These are phyloP conservation scores for Drosophila nannoptera DNA, from an alignment of 1,140 invertebrate genomes.

Conservation along the genomic window DNA sequence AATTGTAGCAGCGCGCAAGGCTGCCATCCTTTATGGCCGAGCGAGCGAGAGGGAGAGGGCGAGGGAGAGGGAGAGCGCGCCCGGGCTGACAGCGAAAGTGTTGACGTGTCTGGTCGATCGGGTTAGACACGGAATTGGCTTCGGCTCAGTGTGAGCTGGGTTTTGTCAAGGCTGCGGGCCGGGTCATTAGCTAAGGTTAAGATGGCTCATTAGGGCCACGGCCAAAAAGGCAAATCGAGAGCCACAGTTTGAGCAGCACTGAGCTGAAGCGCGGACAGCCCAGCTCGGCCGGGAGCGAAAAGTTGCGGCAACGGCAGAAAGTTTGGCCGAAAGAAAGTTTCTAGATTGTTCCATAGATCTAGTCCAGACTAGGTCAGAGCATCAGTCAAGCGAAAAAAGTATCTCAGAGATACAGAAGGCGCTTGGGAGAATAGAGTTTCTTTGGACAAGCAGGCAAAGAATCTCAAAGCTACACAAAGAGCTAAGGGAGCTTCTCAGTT, in stretches of 20 bases:
- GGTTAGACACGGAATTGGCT: conserved; percentile 20
- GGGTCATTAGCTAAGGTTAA: conserved; percentile 72
- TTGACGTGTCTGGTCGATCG: conserved; percentile 42
- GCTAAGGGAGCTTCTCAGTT: too few relatives aligned
- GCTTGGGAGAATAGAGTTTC: neutral
- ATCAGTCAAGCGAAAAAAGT: too few relatives aligned
- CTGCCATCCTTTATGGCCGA: conserved; percentile 32
- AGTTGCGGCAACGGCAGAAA: too few relatives aligned
- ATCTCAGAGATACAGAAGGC: neutral
- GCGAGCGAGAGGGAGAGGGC: neutral
- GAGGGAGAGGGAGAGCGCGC: neutral
- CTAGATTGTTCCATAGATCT: too few relatives aligned
- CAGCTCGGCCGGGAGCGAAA: too few relatives aligned
- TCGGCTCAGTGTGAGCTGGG: conserved; percentile 13
- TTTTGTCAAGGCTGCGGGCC: conserved; percentile 50
- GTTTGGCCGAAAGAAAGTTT: too few relatives aligned
- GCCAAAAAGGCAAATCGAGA: conserved; percentile 43
- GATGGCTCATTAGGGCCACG: conserved; percentile 50
- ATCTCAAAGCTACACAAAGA: conserved; percentile 1
- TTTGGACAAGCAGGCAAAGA: neutral
- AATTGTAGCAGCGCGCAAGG: conserved; percentile 61
- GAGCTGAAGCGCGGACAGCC: too few relatives aligned
- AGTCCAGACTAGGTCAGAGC: too few relatives aligned
- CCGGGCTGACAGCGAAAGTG: conserved; percentile 54
- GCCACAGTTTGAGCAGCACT: conserved; percentile 5